Evolutionary conservation across 2,113 vertebrate species (phyloP), one percentile per base, ranked within the genome.

Genomic region (Stercorarius parasiticus): DNA sequence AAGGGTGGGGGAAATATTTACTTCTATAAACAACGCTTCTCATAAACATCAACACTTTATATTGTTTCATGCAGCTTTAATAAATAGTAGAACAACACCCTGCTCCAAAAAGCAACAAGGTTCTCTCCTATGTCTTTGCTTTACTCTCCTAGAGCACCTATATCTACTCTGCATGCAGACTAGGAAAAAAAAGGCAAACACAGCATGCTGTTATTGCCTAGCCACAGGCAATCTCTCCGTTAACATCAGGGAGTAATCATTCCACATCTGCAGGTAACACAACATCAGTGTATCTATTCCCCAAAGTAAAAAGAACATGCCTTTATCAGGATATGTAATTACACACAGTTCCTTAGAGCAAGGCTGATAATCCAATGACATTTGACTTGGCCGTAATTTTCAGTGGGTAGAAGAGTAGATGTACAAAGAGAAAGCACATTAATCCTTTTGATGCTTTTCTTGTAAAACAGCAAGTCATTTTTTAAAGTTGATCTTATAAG

Each of bases 381-480:
- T 58, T 56, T 43, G 30, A 45, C 79, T 82, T 19, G 12, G 78
- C 32, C 67, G 23, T 29, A 15, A 9, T 61, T 91, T 88, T 29
- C 67, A 95, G 32, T 2, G 1, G 74, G 50, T 2, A 87, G 34
- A 81, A 67, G 40, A 70, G 64, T 2, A 77, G 55, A 83, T 15
- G 62, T 18, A 73, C 66, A 81, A 61, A 67, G 36, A 79, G 45
- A 93, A 78, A 58, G 76, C 38, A 86, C 83, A 72, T 91, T 91
- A 86, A 94, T 96, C 80, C 78, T 91, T 82, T 38, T 40, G 88
- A 92, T 43, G 73, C 61, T 71, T 92, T 93, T 85, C 92, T 94
- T 90, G 92, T 96, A 96, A 80, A 96, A 80, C 78, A 96, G 84
- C 58, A 74, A 95, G 88, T 65, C 10, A 29, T 84, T 90, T 91